Base-by-base conservation (phyloP, 2,888 invertebrate species). In the Clitarchus hookeri region DNA sequence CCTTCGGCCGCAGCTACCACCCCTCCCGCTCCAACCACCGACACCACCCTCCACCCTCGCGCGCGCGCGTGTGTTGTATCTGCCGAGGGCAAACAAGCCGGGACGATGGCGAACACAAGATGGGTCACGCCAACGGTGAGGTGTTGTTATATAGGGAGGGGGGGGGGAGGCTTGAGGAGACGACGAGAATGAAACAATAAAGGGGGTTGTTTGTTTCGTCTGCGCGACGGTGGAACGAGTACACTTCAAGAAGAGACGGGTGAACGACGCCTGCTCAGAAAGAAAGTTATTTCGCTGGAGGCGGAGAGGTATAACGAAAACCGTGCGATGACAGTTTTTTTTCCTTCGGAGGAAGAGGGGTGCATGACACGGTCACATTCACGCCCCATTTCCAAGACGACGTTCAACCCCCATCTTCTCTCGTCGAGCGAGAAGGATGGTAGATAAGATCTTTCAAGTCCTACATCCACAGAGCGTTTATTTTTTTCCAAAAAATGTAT, bases 51-150 rank as follows among this genome's bases (percentile, higher is more conserved):
- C 0, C 19, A 2, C 65, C 2, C n/a, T 0, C 53, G 13, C 53
- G 23, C 65, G 23, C 65, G 65, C 23, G 65, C 3, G 65, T 23
- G 8, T 6, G 65, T n/a, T n/a, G n/a, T 65, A 65, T 65, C 65
- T n/a, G n/a, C 65, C 65, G 13, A 65, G 65, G 65, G 65, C 65
- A 65, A 65, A 65, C n/a, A 65, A 65, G 53, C 65, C 65, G 65
- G 65, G n/a, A 19, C 23, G n/a, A n/a, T 19, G 19, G 65, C 23
- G 23, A 23, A 65, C 65, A 65, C 23, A 23, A 65, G 65, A 65
- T 2, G 65, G 65, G 65, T 65, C 65, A 65, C 65, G 65, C 65
- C 65, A n/a, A 11, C 65, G 65, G 65, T 0, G n/a, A 3, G 8
- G 65, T 12, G 19, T 12, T 53, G 12, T 2, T 2, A 16, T 12